Percentiles rank a stretch among this genome's conserved stretches.
phyloP scores from a whole-genome alignment of 2,888 invertebrate species.

The Rotaria socialis region DNA sequence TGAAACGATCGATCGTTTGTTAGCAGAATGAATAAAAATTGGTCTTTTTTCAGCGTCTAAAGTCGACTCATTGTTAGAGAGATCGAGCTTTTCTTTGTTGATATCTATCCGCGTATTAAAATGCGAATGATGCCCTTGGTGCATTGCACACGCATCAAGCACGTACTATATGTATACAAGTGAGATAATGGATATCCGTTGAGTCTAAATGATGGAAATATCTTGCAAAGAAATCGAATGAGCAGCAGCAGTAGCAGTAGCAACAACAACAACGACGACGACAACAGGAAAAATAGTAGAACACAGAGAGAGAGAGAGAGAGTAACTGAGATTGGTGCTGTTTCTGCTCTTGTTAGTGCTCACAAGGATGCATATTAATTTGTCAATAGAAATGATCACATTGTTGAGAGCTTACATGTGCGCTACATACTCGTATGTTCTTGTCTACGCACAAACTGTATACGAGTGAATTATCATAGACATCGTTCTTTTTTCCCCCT shows the following conservation, averaged over 20 bases:
- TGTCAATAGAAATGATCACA: neutral
- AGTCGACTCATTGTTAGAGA: neutral
- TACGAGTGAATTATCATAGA: neutral
- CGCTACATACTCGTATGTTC: neutral
- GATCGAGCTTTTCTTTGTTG: neutral
- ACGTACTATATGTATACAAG: neutral
- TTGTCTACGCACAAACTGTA: neutral
- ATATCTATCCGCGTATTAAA: neutral
- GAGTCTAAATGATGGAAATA: conserved; percentile 5
- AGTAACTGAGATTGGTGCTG: neutral
- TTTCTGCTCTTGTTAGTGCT: neutral
- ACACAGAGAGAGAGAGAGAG: neutral
- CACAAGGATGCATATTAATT: conserved; percentile 8
- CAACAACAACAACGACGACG: neutral
- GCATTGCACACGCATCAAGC: neutral
- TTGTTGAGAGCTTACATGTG: neutral
- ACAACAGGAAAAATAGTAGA: neutral
- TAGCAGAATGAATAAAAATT: neutral
- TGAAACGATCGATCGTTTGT: neutral
- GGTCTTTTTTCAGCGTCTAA: neutral
- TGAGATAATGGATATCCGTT: neutral
- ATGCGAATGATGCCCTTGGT: neutral
- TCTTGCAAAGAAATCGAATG: neutral
- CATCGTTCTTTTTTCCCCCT: neutral
- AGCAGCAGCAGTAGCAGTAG: neutral